Evolutionary conservation across 2,113 vertebrate genomes (phyloP).

Genomic region (Balaeniceps rex): DNA sequence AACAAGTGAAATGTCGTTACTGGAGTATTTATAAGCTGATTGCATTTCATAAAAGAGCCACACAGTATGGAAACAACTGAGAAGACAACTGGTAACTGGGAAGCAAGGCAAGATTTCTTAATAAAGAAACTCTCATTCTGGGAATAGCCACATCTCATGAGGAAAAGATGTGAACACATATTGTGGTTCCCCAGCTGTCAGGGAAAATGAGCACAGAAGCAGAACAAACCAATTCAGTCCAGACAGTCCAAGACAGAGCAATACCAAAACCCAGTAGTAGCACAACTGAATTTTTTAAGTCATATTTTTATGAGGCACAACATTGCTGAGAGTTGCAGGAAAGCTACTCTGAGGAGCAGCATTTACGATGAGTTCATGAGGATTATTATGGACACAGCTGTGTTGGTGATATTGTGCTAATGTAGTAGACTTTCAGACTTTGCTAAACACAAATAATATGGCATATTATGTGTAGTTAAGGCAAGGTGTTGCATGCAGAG

Average conservation of each 20-base stretch:
- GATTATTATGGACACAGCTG: neutral
- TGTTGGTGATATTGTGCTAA: neutral
- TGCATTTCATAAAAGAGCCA: neutral
- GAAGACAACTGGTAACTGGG: neutral
- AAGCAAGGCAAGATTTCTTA: neutral
- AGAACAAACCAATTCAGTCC: neutral
- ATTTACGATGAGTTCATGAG: neutral
- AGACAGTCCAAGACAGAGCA: neutral
- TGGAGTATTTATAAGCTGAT: neutral
- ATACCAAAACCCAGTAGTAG: neutral
- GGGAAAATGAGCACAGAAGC: neutral
- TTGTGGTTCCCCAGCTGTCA: neutral
- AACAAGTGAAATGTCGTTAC: neutral
- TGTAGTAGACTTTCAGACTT: neutral
- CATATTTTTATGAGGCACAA: neutral
- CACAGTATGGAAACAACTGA: neutral
- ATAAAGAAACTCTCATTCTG: neutral
- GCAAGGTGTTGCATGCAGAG: neutral
- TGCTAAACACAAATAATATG: neutral
- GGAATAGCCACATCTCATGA: neutral
- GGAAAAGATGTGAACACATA: neutral
- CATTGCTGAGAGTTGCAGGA: neutral
- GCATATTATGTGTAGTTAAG: neutral
- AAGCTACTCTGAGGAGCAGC: neutral
- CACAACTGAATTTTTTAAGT: neutral